Evolutionary conservation across 2,888 invertebrate species (phyloP).

Genomic region (Alcis repandata): DNA sequence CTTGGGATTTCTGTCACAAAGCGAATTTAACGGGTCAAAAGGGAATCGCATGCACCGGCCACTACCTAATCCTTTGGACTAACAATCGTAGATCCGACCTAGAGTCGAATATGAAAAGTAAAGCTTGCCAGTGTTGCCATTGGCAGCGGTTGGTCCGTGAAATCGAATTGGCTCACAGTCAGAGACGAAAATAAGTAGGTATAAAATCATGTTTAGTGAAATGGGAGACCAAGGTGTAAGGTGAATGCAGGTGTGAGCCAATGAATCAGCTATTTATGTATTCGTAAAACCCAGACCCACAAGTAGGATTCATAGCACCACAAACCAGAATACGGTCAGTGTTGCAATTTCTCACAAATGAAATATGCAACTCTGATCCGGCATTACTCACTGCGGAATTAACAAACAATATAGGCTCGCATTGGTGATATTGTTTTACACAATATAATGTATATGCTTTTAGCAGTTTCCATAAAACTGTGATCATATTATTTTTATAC

Average conservation of each 20-base stretch:
- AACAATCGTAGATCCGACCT: slow-evolving; percentile 43
- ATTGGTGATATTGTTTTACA: background rate
- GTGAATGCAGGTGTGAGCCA: slow-evolving; percentile 58
- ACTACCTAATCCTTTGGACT: slow-evolving; percentile 29
- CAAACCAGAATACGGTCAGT: no score
- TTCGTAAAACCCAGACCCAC: slow-evolving; percentile 41
- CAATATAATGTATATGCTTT: no score
- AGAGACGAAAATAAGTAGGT: slow-evolving; percentile 80
- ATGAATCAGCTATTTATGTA: slow-evolving; percentile 57
- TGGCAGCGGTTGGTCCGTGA: slow-evolving; percentile 75
- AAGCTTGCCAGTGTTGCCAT: slow-evolving; percentile 63
- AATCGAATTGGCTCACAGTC: slow-evolving; percentile 84
- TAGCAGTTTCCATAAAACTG: background rate
- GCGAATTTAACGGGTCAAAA: slow-evolving; percentile 14
- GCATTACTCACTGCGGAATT: background rate
- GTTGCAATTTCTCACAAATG: background rate
- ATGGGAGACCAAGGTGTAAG: slow-evolving; percentile 57
- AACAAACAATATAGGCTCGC: background rate
- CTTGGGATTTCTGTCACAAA: slow-evolving; percentile 12
- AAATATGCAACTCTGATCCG: background rate
- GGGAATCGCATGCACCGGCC: slow-evolving; percentile 21
- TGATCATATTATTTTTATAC: background rate
- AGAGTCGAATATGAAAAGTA: slow-evolving; percentile 59
- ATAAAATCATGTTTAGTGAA: slow-evolving; percentile 66
- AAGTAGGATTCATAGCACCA: slow-evolving; percentile 1